Evolutionary conservation across 2,888 invertebrate genomes (phyloP).

Genomic region (Nysson spinosus): DNA sequence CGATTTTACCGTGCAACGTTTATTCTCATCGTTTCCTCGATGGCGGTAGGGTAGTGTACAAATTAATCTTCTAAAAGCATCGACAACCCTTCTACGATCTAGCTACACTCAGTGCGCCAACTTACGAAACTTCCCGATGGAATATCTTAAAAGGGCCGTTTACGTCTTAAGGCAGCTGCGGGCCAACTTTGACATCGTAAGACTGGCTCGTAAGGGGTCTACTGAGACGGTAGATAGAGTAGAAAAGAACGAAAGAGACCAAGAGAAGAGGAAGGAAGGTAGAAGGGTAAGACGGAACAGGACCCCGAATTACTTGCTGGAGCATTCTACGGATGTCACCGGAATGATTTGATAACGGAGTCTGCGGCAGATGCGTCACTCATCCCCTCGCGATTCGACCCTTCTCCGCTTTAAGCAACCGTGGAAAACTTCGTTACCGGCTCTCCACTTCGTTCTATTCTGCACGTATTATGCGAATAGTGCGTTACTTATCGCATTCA

Average conservation of each 20-base stretch:
- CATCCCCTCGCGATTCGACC: conserved; percentile 13
- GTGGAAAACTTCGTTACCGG: conserved; percentile 44
- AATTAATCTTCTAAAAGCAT: conserved; percentile 61
- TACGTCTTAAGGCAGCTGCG: conserved; percentile 33
- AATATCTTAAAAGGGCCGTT: conserved; percentile 44
- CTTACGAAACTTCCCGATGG: conserved; percentile 47
- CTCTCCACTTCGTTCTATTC: conserved; percentile 4
- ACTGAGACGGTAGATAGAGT: conserved; percentile 4
- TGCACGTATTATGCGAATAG: conserved; percentile 33
- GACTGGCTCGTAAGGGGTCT: conserved; percentile 29
- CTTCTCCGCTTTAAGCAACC: conserved; percentile 42
- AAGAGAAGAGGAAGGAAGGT: conserved; percentile 9
- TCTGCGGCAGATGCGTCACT: conserved; percentile 43
- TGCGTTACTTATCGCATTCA: conserved; percentile 38
- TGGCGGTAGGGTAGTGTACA: conserved; percentile 31
- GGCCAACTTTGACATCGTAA: conserved; percentile 42
- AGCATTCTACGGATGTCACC: conserved; percentile 45
- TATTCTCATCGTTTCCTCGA: conserved; percentile 33
- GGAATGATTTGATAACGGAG: conserved; percentile 54
- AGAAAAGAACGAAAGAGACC: conserved; percentile 5
- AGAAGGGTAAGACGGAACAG: conserved; percentile 21
- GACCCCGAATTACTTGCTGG: conserved; percentile 41
- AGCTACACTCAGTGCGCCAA: conserved; percentile 14
- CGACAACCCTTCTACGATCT: conserved; percentile 23
- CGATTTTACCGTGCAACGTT: conserved; percentile 13